Evolutionary conservation across 2,797 vertebrate species (phyloP).

Genomic region (Pseudopleuronectes americanus): DNA sequence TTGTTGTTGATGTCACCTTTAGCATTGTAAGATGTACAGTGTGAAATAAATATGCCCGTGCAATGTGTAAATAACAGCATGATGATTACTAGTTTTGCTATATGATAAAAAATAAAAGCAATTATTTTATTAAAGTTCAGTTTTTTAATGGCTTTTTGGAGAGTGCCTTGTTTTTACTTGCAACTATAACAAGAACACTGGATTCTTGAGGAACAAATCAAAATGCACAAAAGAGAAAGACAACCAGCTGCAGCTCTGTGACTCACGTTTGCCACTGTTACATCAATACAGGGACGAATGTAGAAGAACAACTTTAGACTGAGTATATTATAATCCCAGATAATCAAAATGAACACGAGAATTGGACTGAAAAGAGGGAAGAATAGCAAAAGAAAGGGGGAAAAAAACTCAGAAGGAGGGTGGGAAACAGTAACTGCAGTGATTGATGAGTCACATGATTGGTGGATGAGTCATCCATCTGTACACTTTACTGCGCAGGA

Average conservation of each 20-base stretch:
- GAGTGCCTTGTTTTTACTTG: conserved; percentile 68
- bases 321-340: conserved; percentile 37
- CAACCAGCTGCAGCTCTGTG: conserved; percentile 7
- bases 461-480: conserved; percentile 88
- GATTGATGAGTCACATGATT: conserved; percentile 91
- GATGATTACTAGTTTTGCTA: conserved; percentile 98
- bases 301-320: conserved; percentile 24
- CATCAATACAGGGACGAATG: conserved; percentile 20
- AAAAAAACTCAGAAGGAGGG: conserved; percentile 54
- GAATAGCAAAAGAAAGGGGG: conserved; percentile 53
- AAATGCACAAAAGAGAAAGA: conserved; percentile 14
- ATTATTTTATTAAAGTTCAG: conserved; percentile 98
- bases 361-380: conserved; percentile 34
- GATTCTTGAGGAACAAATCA: conserved; percentile 16
- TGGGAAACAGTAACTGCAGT: conserved; percentile 83
- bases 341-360: conserved; percentile 36
- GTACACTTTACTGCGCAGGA: conserved; percentile 84
- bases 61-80: conserved; percentile 96
- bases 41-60: conserved; percentile 90
- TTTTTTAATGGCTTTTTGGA: conserved; percentile 88
- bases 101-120: conserved; percentile 95
- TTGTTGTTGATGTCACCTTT: conserved; percentile 90
- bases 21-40: conserved; percentile 90
- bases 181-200: conserved; percentile 30
- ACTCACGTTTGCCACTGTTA: conserved; percentile 23